phyloP scores from a whole-genome alignment of 2,888 invertebrate species.

The Mactromeris polynyma region DNA sequence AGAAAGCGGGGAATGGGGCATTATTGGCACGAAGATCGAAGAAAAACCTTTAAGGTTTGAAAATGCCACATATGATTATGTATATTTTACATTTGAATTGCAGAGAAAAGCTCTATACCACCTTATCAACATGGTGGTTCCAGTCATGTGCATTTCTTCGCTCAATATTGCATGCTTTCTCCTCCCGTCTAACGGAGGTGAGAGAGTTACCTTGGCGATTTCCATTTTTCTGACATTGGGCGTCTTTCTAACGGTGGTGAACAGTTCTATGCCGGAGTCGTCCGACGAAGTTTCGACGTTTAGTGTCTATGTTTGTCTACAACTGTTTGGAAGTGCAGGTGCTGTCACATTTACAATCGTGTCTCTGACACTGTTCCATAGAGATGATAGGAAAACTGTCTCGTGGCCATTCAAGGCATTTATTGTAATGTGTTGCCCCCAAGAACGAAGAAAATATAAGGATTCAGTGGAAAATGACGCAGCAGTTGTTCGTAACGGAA shows the following conservation, averaged over 20 bases:
- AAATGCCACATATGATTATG: slow-evolving; percentile 37
- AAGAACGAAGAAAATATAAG: not conserved
- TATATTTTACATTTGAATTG: slow-evolving; percentile 45
- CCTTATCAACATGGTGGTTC: slow-evolving; percentile 67
- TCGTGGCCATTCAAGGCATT: not conserved
- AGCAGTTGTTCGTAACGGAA: not conserved
- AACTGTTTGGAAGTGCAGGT: slow-evolving; percentile 67
- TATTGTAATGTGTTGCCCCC: not conserved
- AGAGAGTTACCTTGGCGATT: slow-evolving; percentile 69
- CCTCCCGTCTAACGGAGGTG: slow-evolving; percentile 68
- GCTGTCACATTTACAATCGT: slow-evolving; percentile 63
- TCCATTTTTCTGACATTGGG: slow-evolving; percentile 73
- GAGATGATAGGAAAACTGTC: not conserved
- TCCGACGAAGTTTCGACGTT: slow-evolving; percentile 67
- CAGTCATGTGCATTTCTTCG: slow-evolving; percentile 63
- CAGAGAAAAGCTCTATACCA: slow-evolving; percentile 64
- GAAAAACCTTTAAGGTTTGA: not conserved
- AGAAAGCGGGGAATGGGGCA: slow-evolving; percentile 51
- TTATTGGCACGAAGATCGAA: not conserved
- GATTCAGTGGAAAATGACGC: not conserved
- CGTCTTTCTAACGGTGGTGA: slow-evolving; percentile 70
- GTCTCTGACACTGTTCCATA: slow-evolving; percentile 57
- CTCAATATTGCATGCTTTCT: slow-evolving; percentile 69
- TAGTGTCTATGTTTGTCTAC: slow-evolving; percentile 71
- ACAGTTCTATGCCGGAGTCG: slow-evolving; percentile 66